Evolutionary conservation across 2,888 invertebrate species (phyloP), one percentile per base, ranked within the genome.

Genomic region (Eulithis prunata): DNA sequence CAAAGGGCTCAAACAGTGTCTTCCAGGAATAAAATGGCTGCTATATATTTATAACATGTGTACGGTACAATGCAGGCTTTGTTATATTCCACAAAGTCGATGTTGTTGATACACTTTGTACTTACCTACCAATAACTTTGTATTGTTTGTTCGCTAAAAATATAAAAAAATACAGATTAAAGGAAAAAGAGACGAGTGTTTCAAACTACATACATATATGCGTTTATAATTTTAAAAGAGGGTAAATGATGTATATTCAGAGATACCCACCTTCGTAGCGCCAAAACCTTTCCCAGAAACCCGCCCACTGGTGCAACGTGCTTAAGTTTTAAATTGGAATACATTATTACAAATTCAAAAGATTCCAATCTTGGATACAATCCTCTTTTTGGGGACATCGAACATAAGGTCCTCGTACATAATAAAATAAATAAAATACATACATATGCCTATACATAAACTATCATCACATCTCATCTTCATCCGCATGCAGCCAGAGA

Each of bases 1-100:
- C 84, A 88, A 86, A 78, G 84, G 78, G 70, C 70, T 76, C 80
- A 78, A 82, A 86, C 78, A 81, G 70, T 75, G 69, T 75, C 70
- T 90, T 89, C 89, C 78, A 75, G 82, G 89, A 87, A 89, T 77
- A 76, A 71, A 72, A 71, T 60, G 43, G 54, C 41, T 55, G 57
- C 43, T 79, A 75, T 84, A 80, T 86, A 81, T 63, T 60, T 85
- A 76, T 74, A 21, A 2, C 21, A 41, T 41, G 41, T 10, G 72
- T 69, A 73, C 69, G 62, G 63, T 57, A 88, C 83, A 88, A 84
- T 73, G 76, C 74, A 70, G 70, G 73, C 84, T 80, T 85, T 87
- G 80, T 81, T 68, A 73, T 72, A 53, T 57, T 65, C 61, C 61
- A 57, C 61, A 57, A 57, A 65, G 65, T 57, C 45, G 14, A 41